These are phyloP conservation scores for Rhingia campestris DNA, from an alignment of 2,888 invertebrate species.

Conservation along the genomic window DNA sequence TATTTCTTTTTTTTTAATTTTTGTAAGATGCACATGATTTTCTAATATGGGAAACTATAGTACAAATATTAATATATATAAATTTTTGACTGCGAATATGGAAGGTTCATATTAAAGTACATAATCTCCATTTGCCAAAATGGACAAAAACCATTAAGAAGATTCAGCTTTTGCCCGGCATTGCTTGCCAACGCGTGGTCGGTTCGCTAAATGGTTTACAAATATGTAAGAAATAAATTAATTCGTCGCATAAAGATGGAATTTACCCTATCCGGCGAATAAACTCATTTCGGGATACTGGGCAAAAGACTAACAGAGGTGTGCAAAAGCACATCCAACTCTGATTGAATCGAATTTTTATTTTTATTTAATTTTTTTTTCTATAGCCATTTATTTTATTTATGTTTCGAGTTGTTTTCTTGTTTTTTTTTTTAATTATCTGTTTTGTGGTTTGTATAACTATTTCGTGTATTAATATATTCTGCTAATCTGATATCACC, in stretches of 20 bases:
- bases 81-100: slow-evolving; percentile 50
- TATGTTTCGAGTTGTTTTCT: slow-evolving; percentile 70
- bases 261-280: slow-evolving; percentile 79
- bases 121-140: slow-evolving; percentile 83
- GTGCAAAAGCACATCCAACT: slow-evolving; percentile 81
- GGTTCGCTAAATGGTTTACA: slow-evolving; percentile 59
- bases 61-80: slow-evolving; percentile 40
- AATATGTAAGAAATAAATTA: slow-evolving; percentile 76
- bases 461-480: slow-evolving; percentile 81
- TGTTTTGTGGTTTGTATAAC: slow-evolving; percentile 66
- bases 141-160: slow-evolving; percentile 83
- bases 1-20: background rate
- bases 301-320: slow-evolving; percentile 81
- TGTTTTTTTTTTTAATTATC: slow-evolving; percentile 43
- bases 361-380: slow-evolving; percentile 44
- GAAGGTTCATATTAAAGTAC: slow-evolving; percentile 82
- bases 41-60: slow-evolving; percentile 48
- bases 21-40: slow-evolving; percentile 54
- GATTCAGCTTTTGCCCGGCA: slow-evolving; percentile 81
- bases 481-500: slow-evolving; percentile 81
- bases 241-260: slow-evolving; percentile 78
- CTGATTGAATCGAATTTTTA: slow-evolving; percentile 79
- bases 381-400: slow-evolving; percentile 53
- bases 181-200: slow-evolving; percentile 59
- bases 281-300: slow-evolving; percentile 77